These are phyloP conservation scores for Phyllotreta striolata DNA, from an alignment of 2,888 invertebrate species.

Conservation along the genomic window DNA sequence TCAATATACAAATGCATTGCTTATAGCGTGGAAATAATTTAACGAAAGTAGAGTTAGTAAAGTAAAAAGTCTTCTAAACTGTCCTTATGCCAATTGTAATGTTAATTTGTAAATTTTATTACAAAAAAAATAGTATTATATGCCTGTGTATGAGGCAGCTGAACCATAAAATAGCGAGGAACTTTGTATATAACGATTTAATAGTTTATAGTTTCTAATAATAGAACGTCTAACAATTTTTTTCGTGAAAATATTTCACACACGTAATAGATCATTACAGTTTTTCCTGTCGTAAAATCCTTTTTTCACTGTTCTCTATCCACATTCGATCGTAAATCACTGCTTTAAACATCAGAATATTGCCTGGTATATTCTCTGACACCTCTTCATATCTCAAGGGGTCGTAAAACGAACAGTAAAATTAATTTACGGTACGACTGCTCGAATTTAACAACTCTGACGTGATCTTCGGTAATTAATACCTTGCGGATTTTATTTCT, in stretches of 20 bases:
- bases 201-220: constrained; percentile 6
- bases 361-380: constrained; percentile 30
- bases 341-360: constrained; percentile 18
- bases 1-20: no score
- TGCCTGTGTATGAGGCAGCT: background rate
- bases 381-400: constrained; percentile 32
- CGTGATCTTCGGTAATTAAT: constrained; percentile 33
- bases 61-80: no score
- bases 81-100: no score
- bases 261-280: constrained; percentile 14
- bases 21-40: no score
- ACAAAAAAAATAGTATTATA: background rate
- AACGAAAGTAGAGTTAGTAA: no score
- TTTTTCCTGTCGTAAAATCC: constrained; percentile 12
- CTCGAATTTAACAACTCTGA: constrained; percentile 33
- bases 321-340: constrained; percentile 17
- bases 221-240: constrained; percentile 5
- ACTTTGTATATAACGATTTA: constrained; percentile 10
- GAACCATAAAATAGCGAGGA: background rate
- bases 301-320: constrained; percentile 11
- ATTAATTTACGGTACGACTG: constrained; percentile 31
- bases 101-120: no score
- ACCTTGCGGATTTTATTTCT: constrained; percentile 29
- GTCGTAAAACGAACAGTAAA: constrained; percentile 32
- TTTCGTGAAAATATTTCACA: constrained; percentile 7